Conservation (phyloP, 2,888 invertebrate genomes). For the Rugalucina vietnamica region DNA sequence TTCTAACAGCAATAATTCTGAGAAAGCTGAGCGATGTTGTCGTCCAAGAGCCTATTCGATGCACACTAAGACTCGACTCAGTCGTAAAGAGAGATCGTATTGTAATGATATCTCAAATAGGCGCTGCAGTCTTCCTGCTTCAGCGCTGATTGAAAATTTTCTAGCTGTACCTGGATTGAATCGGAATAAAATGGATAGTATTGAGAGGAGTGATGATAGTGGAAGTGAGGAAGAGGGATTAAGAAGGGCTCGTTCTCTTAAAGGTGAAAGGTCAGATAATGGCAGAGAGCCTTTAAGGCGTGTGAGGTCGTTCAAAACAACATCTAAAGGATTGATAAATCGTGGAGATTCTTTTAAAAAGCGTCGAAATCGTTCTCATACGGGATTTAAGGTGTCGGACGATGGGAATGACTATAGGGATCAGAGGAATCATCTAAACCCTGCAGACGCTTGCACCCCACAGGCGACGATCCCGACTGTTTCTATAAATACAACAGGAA, state of each 20-base stretch:
- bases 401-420: background rate
- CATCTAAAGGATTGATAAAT: constrained; percentile 93
- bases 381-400: background rate
- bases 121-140: constrained; percentile 5
- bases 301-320: constrained; percentile 96
- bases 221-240: constrained; percentile 14
- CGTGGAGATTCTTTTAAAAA: constrained; percentile 94
- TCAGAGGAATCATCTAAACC: background rate
- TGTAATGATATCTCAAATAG: background rate
- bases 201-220: constrained; percentile 12
- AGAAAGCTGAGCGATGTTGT: background rate
- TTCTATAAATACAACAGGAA: background rate
- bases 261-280: constrained; percentile 2
- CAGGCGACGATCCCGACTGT: background rate
- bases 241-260: constrained; percentile 30
- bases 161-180: constrained; percentile 4
- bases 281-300: constrained; percentile 83
- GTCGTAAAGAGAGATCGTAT: background rate
- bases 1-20: background rate
- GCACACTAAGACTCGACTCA: background rate
- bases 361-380: constrained; percentile 85
- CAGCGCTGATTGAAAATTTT: constrained; percentile 11
- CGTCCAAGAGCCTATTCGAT: constrained; percentile 8
- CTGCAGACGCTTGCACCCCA: background rate
- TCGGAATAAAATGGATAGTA: background rate